A percentile compares a stretch with the other conserved stretches of the same genome.
Conservation (phyloP, 2,797 vertebrate species). For the Chloroceryle amazona region DNA sequence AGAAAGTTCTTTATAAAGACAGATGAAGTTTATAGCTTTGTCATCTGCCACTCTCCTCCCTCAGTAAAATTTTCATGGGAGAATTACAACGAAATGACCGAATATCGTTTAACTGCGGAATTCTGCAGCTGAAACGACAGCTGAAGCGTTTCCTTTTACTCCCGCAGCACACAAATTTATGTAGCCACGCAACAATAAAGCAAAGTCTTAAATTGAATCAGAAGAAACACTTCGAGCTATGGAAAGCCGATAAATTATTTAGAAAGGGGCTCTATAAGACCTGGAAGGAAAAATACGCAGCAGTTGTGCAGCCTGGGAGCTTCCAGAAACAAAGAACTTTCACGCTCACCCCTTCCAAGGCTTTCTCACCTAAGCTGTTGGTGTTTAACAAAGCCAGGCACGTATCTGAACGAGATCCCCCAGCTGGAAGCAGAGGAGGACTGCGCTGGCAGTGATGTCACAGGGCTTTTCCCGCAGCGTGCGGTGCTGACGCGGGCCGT, state of each 20-base stretch:
- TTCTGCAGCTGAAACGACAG: constrained; percentile 61
- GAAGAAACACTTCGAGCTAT: constrained; percentile 77
- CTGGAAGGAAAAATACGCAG: constrained; percentile 50
- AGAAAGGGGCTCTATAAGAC: constrained; percentile 62
- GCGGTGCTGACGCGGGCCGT: accelerated
- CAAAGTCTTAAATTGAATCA: constrained; percentile 81
- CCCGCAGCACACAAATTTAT: constrained; percentile 71
- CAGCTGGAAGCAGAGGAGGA: not conserved
- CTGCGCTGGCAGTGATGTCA: not conserved
- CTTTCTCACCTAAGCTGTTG: not conserved
- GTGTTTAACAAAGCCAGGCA: not conserved
- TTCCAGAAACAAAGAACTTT: constrained; percentile 16
- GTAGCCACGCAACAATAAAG: constrained; percentile 72
- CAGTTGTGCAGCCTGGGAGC: constrained; percentile 6
- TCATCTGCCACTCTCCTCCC: not conserved
- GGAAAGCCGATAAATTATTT: constrained; percentile 80
- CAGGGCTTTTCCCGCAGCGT: not conserved
- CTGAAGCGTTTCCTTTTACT: not conserved
- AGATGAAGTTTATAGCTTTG: not conserved
- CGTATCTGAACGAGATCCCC: not conserved
- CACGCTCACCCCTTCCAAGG: not conserved
- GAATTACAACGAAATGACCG: constrained; percentile 20
- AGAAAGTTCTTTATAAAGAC: not conserved
- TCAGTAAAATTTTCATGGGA: constrained; percentile 9
- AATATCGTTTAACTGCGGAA: constrained; percentile 51